phyloP scores from a whole-genome alignment of 2,797 vertebrate genomes.

The Chrysocyon brachyurus region DNA sequence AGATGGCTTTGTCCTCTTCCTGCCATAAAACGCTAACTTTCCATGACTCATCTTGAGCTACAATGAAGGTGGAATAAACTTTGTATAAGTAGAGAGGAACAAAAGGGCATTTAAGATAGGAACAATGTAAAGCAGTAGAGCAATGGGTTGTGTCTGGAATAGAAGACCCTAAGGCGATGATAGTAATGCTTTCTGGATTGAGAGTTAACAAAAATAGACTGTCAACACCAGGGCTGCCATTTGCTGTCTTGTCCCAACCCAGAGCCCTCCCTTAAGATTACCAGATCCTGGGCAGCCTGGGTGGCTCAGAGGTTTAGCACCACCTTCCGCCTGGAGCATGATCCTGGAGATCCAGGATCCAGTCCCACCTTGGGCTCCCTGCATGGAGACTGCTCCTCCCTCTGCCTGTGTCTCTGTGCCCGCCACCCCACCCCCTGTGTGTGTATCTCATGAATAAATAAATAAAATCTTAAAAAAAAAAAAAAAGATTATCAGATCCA shows the following conservation, averaged over 20 bases:
- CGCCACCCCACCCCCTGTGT: too few species aligned
- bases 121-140: constrained; percentile 28
- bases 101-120: constrained; percentile 71
- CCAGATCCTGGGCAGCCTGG: neutral
- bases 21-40: constrained; percentile 77
- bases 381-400: too few species aligned
- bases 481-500: neutral
- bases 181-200: neutral
- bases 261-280: neutral
- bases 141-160: neutral
- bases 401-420: too few species aligned
- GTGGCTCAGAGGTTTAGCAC: too few species aligned
- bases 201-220: neutral
- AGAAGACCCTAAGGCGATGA: constrained; percentile 21
- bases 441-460: too few species aligned
- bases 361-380: too few species aligned
- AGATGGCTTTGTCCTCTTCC: constrained; percentile 70
- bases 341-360: too few species aligned
- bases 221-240: neutral
- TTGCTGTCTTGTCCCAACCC: neutral
- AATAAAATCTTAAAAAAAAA: too few species aligned
- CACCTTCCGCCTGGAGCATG: too few species aligned
- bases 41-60: constrained; percentile 76
- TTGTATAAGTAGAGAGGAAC: constrained; percentile 56
- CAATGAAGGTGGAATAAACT: constrained; percentile 67